These are phyloP conservation scores for Nannobrachium achirus DNA, from an alignment of 2,113 vertebrate species.

Conservation along the genomic window DNA sequence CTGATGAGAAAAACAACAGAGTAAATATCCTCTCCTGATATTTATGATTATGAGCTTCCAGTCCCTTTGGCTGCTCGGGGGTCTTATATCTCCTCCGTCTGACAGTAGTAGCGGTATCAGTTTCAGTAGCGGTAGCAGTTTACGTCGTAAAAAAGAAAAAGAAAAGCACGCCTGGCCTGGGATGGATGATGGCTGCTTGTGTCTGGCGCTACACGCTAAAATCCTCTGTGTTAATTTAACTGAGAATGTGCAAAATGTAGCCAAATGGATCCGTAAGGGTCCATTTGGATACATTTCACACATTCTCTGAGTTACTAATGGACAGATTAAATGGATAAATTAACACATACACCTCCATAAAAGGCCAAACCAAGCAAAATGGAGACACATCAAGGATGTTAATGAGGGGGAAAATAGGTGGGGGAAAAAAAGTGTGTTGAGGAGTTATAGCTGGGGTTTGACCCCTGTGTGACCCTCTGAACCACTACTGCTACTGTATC, in stretches of 20 bases:
- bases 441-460: conserved; percentile 43
- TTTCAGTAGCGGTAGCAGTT: conserved; percentile 29
- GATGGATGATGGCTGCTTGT: conserved; percentile 32
- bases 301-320: no score
- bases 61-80: conserved; percentile 45
- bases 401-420: conserved; percentile 34
- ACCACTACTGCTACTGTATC: conserved; percentile 47
- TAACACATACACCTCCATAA: conserved; percentile 7
- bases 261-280: no score
- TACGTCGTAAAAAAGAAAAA: conserved; percentile 32
- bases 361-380: conserved; percentile 15
- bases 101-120: conserved; percentile 25
- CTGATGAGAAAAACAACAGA: conserved; percentile 61
- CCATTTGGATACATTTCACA: no score
- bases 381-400: conserved; percentile 15
- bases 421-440: conserved; percentile 30
- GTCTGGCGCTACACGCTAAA: no score
- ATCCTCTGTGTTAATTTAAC: no score
- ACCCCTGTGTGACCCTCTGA: conserved; percentile 13
- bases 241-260: no score
- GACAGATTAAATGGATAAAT: no score
- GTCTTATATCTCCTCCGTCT: conserved; percentile 56
- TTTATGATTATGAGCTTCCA: conserved; percentile 69
- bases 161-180: conserved; percentile 55
- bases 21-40: conserved; percentile 54